phyloP scores from a whole-genome alignment of 2,888 invertebrate species.

The Epirrita christyi region DNA sequence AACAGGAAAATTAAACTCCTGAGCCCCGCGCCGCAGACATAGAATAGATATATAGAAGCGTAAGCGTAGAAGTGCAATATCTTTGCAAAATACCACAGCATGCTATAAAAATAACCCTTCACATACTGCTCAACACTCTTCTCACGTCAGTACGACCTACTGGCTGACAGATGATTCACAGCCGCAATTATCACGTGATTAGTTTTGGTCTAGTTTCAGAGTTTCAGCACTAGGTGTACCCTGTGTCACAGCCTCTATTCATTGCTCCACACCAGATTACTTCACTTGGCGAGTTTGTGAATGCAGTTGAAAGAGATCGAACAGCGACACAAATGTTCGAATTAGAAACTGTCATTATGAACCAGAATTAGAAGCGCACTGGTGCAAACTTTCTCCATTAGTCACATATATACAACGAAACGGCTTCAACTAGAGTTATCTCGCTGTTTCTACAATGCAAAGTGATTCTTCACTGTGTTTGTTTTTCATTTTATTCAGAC shows the following conservation, averaged over 20 bases:
- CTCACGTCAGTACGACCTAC: not conserved
- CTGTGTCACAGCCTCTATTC: constrained; percentile 53
- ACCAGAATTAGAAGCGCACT: constrained; percentile 51
- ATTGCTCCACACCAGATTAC: constrained; percentile 78
- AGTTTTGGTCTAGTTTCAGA: not conserved
- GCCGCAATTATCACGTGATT: not conserved
- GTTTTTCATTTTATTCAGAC: constrained; percentile 72
- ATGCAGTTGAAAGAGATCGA: constrained; percentile 58
- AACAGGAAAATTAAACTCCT: constrained; percentile 85
- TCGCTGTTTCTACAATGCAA: constrained; percentile 35
- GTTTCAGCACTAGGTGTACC: not conserved
- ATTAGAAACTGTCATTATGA: constrained; percentile 49
- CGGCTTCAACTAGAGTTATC: constrained; percentile 28
- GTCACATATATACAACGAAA: constrained; percentile 19
- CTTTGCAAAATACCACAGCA: no score
- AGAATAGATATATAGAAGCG: not conserved
- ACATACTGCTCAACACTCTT: no score
- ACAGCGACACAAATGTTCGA: constrained; percentile 19
- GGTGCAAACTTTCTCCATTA: constrained; percentile 28
- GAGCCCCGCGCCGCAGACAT: constrained; percentile 64
- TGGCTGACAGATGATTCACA: no score
- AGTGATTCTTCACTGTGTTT: constrained; percentile 49
- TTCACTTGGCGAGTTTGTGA: constrained; percentile 58
- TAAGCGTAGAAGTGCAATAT: no score
- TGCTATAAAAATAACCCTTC: no score